Evolutionary conservation across 2,888 invertebrate species (phyloP), one percentile per base, ranked within the genome.

Genomic region (Cataglyphis rosenhaueri): DNA sequence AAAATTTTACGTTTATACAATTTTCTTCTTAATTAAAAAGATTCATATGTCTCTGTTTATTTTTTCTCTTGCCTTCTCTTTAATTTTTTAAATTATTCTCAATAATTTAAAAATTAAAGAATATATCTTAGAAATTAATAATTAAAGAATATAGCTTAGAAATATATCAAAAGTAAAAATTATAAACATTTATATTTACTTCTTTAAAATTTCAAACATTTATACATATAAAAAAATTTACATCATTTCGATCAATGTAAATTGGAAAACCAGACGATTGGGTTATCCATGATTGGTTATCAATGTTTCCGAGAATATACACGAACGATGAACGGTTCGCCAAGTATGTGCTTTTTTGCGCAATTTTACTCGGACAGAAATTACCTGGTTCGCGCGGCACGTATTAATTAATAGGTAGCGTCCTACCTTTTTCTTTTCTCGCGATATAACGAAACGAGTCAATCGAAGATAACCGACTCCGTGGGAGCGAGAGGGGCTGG

Each of bases 351-450:
- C 15, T n/a, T 35, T 29, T 61, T 52, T 35, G 8, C 57, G 44
- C 35, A 44, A 74, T 57, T 65, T 65, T 29, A 32, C 25, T 10
- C 55, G 73, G 5, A 52, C 41, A 81, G 75, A 82, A 82, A 65
- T 75, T 55, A n/a, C 57, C 15, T 15, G 25, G 21, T 21, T 73
- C 18, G 74, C 74, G 64, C 74, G 64, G 57, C 57, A 25, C n/a
- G 75, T 75, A 75, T 82, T 82, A 82, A 82, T 82, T 82, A 66
- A 82, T 48, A 59, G 75, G n/a, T 59, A 57, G 21, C 32, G 18
- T n/a, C 64, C 12, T 57, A 18, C 12, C 57, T 25, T 25, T 41
- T 38, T 75, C 38, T 61, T 73, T 41, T 15, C 10, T 15, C 18
- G 32, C 25, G 29, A 44, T 44, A 35, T 18, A 44, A 78, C 59